Evolutionary conservation across 1,140 invertebrate genomes (phyloP).

Genomic region (Phymastichus coffea): DNA sequence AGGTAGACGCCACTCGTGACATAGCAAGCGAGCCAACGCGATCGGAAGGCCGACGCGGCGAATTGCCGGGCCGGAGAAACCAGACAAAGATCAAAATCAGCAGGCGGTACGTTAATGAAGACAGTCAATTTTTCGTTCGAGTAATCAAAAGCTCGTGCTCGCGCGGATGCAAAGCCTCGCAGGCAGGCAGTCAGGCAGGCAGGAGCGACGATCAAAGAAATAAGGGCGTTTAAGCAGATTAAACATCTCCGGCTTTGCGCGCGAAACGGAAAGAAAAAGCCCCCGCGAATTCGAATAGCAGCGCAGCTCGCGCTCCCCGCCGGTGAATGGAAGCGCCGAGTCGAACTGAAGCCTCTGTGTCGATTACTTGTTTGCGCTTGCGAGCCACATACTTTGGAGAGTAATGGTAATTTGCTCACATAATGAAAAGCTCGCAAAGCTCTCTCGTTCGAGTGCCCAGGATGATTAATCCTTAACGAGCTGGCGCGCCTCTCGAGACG

Average conservation of each 20-base stretch:
- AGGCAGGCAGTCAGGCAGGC: too few species aligned
- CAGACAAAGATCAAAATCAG: too few species aligned
- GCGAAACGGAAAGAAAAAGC: neutral
- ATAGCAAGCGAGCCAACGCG: too few species aligned
- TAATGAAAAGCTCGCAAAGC: constrained; percentile 41
- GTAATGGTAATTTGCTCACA: constrained; percentile 44
- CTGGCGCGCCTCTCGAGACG: constrained; percentile 23
- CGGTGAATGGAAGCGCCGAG: constrained; percentile 2
- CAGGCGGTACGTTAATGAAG: too few species aligned
- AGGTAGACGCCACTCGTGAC: too few species aligned
- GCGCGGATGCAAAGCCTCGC: too few species aligned
- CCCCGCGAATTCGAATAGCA: neutral
- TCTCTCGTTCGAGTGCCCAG: constrained; percentile 31
- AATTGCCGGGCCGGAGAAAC: too few species aligned
- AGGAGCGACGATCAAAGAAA: too few species aligned
- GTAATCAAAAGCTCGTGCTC: too few species aligned
- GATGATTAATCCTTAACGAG: constrained; percentile 54
- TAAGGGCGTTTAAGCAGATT: neutral
- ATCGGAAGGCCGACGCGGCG: too few species aligned
- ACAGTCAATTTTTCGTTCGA: too few species aligned
- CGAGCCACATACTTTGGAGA: neutral
- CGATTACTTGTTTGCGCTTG: constrained; percentile 7
- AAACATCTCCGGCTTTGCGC: neutral
- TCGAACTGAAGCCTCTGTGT: constrained; percentile 7
- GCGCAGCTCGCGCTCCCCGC: too few species aligned